Conservation (phyloP, 2,888 invertebrate genomes). For the Clusia tigrina region DNA sequence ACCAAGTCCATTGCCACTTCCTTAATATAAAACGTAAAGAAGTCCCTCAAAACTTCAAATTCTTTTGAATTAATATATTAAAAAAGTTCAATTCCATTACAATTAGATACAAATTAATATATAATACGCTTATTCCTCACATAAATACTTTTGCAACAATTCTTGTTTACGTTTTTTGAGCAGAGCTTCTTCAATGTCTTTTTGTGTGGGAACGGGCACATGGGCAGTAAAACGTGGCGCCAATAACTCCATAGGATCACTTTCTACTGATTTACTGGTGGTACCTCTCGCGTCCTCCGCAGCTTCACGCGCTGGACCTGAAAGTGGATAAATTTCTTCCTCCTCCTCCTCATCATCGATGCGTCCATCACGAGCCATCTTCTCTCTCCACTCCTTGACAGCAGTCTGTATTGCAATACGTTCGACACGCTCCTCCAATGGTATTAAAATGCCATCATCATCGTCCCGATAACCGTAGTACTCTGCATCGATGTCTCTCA, state of each 20-base stretch:
- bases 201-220: conserved; percentile 92
- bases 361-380: conserved; percentile 70
- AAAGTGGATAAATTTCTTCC: conserved; percentile 66
- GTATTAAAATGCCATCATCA: conserved; percentile 93
- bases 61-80: too few species aligned
- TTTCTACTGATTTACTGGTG: conserved; percentile 30
- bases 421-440: conserved; percentile 84
- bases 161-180: conserved; percentile 91
- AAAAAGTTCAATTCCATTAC: too few species aligned
- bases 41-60: too few species aligned
- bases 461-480: conserved; percentile 99
- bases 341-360: conserved; percentile 79
- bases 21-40: too few species aligned
- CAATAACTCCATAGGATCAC: conserved; percentile 62
- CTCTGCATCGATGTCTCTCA: conserved; percentile 98
- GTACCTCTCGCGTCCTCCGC: conserved; percentile 44
- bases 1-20: too few species aligned
- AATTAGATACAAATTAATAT: too few species aligned
- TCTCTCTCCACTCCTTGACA: conserved; percentile 77
- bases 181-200: conserved; percentile 92
- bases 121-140: too few species aligned
- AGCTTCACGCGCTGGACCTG: conserved; percentile 53
- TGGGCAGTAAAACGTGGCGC: conserved; percentile 77
- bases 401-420: conserved; percentile 70
- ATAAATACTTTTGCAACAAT: conserved; percentile 86